Percentiles rank a stretch among this genome's conserved stretches.
Conservation (phyloP, 2,113 vertebrate species). For the Microtus ochrogaster region DNA sequence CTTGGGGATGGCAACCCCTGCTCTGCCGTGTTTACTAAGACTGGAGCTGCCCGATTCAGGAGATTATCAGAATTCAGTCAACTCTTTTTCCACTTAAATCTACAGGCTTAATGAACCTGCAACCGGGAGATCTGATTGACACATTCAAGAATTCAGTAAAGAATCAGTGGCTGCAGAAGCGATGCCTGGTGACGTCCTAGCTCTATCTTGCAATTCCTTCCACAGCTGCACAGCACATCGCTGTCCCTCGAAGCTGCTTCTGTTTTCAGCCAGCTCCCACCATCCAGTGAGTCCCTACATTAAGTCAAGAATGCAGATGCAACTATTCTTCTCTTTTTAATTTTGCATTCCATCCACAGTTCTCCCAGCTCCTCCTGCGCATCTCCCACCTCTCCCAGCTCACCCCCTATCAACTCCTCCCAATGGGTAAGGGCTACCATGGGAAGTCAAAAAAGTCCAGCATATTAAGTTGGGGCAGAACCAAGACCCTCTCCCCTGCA, state of each 20-base stretch:
- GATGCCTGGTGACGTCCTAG: neutral
- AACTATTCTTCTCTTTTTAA: neutral
- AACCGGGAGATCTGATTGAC: neutral
- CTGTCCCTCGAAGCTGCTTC: neutral
- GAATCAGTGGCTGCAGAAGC: neutral
- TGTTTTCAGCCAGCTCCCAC: neutral
- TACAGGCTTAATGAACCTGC: neutral
- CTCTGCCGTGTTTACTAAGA: neutral
- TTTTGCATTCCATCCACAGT: no score
- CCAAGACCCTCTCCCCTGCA: no score
- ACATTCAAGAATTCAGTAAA: neutral
- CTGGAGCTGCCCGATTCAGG: neutral
- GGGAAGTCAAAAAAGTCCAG: no score
- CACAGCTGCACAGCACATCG: neutral
- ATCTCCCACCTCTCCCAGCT: no score
- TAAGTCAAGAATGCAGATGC: neutral
- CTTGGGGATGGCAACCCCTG: neutral
- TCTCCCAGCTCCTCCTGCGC: no score
- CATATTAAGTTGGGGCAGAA: no score
- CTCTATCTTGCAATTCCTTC: neutral
- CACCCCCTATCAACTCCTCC: no score
- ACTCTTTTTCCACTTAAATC: neutral
- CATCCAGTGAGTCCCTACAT: no score
- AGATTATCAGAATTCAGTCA: neutral
- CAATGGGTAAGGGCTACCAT: no score